Evolutionary conservation across 2,888 invertebrate species (phyloP).

Genomic region (Quadroppia sp.): DNA sequence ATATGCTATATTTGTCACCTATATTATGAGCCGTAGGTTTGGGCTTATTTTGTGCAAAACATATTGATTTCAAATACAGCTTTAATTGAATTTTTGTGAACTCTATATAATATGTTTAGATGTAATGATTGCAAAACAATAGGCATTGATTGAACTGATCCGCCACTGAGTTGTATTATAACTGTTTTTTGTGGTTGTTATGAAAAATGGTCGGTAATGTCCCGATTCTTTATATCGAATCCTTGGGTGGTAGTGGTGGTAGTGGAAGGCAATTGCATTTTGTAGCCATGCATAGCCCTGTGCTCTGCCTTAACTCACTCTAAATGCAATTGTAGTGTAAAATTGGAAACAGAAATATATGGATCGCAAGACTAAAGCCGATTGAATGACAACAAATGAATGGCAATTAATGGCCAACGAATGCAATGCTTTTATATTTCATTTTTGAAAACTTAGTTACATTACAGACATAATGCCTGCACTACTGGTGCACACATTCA

Average conservation of each 20-base stretch:
- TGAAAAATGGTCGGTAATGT: constrained; percentile 27
- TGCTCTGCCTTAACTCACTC: neutral
- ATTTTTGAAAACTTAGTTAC: neutral
- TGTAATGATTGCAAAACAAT: neutral
- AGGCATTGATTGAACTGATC: neutral
- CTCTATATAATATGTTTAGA: neutral
- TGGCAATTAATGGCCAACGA: constrained; percentile 2
- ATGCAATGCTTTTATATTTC: neutral
- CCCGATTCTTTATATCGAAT: constrained; percentile 20
- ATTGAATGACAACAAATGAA: constrained; percentile 17
- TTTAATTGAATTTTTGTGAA: neutral
- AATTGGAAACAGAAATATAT: constrained; percentile 10
- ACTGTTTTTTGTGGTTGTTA: constrained; percentile 28
- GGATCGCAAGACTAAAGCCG: neutral
- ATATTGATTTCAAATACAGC: no score
- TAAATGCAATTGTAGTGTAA: constrained; percentile 25
- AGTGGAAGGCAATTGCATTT: constrained; percentile 24
- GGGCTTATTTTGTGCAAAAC: no score
- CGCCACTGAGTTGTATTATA: constrained; percentile 11
- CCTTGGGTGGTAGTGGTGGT: constrained; percentile 22
- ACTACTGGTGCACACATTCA: neutral
- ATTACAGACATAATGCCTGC: neutral
- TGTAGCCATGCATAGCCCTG: neutral
- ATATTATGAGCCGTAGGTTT: no score
- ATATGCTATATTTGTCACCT: no score